phyloP scores from a whole-genome alignment of 1,140 invertebrate genomes.

The Orussus abietinus region DNA sequence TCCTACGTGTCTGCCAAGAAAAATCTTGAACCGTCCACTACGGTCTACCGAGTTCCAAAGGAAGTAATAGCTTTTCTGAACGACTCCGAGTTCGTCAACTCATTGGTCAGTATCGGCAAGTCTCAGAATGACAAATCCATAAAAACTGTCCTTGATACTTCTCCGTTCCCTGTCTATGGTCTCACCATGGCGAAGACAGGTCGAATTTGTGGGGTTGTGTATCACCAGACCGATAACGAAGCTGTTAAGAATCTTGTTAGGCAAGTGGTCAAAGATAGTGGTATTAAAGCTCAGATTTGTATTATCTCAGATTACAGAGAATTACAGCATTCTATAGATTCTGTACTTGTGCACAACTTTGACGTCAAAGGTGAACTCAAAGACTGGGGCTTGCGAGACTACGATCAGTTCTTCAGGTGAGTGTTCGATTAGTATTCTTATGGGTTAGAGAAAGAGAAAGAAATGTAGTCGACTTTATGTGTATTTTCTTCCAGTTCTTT shows the following conservation, averaged over 20 bases:
- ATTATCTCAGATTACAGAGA: conserved; percentile 24
- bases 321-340: conserved; percentile 24
- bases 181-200: conserved; percentile 32
- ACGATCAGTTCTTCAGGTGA: conserved; percentile 29
- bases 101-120: conserved; percentile 25
- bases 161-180: conserved; percentile 44
- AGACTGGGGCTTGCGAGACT: conserved; percentile 28
- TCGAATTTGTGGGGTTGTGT: conserved; percentile 27
- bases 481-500: conserved; percentile 23
- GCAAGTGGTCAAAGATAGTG: conserved; percentile 26
- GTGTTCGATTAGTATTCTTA: no score
- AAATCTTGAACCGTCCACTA: no score
- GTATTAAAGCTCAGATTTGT: conserved; percentile 21
- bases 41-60: conserved; percentile 34
- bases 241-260: conserved; percentile 25
- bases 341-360: conserved; percentile 36
- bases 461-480: no score
- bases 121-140: conserved; percentile 21
- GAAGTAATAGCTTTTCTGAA: conserved; percentile 57
- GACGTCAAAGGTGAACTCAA: conserved; percentile 39
- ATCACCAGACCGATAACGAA: conserved; percentile 27
- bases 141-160: conserved; percentile 37
- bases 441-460: no score
- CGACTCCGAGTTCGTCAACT: conserved; percentile 48
- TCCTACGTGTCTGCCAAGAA: conserved; percentile 28